A percentile compares a stretch with the other conserved stretches of the same genome.
Conservation (phyloP, 2,113 vertebrate species). For the Phalacrocorax pelagicus region DNA sequence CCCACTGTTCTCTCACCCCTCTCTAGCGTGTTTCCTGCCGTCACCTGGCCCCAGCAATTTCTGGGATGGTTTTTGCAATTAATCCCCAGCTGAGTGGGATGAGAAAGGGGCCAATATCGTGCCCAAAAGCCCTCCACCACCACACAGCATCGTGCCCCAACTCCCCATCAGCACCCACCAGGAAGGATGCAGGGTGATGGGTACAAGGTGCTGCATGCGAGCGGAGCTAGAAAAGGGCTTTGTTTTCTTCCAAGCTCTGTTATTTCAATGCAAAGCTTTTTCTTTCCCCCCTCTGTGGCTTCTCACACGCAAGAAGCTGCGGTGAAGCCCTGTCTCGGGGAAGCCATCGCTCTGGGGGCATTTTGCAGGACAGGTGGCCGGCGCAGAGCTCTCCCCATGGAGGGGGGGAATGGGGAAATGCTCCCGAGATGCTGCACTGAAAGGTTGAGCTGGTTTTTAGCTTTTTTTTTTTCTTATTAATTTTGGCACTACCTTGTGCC, state of each 20-base stretch:
- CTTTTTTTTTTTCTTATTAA: not conserved
- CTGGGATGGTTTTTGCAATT: not conserved
- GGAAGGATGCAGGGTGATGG: fast-evolving
- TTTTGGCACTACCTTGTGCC: not conserved
- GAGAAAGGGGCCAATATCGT: not conserved
- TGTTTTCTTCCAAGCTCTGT: not conserved
- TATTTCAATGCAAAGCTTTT: not conserved
- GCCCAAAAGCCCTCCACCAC: fast-evolving
- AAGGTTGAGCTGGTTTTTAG: not conserved
- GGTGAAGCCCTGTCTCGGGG: not conserved
- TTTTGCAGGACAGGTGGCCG: not conserved
- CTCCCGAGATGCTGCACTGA: not conserved
- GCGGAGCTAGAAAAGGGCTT: fast-evolving
- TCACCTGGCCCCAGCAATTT: not conserved
- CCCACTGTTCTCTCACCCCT: not conserved
- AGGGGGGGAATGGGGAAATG: not conserved
- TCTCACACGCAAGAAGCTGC: fast-evolving
- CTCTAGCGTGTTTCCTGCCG: constrained; percentile 7
- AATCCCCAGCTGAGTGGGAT: not conserved
- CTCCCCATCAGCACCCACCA: not conserved
- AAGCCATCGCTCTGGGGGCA: not conserved
- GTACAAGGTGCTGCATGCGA: fast-evolving
- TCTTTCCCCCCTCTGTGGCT: not conserved
- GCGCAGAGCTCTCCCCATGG: not conserved
- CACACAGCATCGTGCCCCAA: not conserved